Conservation (phyloP, 2,113 vertebrate species). For the Phylloscopus trochiloides region DNA sequence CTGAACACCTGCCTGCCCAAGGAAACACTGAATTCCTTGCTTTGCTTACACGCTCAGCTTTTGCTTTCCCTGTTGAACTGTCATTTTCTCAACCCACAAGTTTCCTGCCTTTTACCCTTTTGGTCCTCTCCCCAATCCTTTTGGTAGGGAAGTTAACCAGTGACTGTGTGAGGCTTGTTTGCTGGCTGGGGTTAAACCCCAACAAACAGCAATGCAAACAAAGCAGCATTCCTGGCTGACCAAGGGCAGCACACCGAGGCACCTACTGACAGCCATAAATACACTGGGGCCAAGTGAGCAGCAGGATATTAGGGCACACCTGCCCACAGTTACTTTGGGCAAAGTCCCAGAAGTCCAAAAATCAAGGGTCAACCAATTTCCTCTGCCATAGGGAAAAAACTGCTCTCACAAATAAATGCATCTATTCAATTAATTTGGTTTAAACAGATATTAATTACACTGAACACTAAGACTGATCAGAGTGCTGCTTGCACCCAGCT, state of each 20-base stretch:
- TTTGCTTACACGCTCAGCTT: background rate
- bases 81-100: background rate
- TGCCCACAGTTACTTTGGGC: background rate
- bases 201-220: background rate
- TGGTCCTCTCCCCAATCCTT: background rate
- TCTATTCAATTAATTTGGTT: background rate
- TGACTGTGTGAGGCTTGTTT: background rate
- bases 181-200: background rate
- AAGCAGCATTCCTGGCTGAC: background rate
- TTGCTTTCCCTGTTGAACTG: background rate
- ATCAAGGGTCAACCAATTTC: background rate
- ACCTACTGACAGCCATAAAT: background rate
- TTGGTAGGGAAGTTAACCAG: background rate
- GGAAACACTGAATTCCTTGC: background rate
- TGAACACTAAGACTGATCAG: background rate
- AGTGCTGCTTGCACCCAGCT: background rate
- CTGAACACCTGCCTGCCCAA: background rate
- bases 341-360: background rate
- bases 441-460: background rate
- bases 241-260: background rate
- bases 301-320: background rate
- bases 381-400: background rate
- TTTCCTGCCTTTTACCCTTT: background rate
- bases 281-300: accelerated
- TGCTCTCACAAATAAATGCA: background rate